Conservation (phyloP, 2,888 invertebrate species). For the Drosophila anomelani region DNA sequence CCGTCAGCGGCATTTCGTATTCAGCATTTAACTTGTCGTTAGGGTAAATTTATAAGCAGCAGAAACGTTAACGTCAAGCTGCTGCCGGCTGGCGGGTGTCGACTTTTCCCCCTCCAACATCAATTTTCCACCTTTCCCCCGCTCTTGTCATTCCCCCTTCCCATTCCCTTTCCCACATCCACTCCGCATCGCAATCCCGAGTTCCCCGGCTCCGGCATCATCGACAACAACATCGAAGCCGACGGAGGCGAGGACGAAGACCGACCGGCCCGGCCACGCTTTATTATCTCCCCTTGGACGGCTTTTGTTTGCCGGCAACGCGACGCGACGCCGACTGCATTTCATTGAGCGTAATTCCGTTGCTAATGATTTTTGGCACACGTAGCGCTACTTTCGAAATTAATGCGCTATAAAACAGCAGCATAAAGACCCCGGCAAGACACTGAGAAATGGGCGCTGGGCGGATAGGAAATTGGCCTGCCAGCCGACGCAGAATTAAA, state of each 20-base stretch:
- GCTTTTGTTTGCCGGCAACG: slow-evolving; percentile 47
- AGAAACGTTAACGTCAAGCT: slow-evolving; percentile 34
- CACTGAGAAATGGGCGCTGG: slow-evolving; percentile 75
- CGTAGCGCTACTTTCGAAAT: slow-evolving; percentile 80
- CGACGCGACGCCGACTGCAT: slow-evolving; percentile 68
- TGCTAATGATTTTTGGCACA: slow-evolving; percentile 84
- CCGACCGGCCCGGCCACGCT: slow-evolving; percentile 66
- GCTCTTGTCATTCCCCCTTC: not conserved
- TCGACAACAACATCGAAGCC: slow-evolving; percentile 33
- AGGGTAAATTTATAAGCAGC: slow-evolving; percentile 76
- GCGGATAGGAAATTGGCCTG: slow-evolving; percentile 77
- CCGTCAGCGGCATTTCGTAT: slow-evolving; percentile 35
- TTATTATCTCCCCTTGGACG: slow-evolving; percentile 71
- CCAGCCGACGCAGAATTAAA: slow-evolving; percentile 67
- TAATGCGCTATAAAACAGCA: slow-evolving; percentile 74
- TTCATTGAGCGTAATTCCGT: slow-evolving; percentile 83
- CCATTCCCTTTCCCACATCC: slow-evolving; percentile 2
- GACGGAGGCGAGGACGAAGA: slow-evolving; percentile 12
- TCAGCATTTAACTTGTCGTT: slow-evolving; percentile 77
- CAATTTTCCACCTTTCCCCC: slow-evolving; percentile 2
- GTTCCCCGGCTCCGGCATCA: slow-evolving; percentile 30
- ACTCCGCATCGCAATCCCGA: not conserved
- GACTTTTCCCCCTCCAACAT: slow-evolving; percentile 43
- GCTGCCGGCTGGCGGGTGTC: slow-evolving; percentile 48
- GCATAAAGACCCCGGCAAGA: slow-evolving; percentile 54